phyloP scores from a whole-genome alignment of 2,797 vertebrate genomes.

The Diplodus puntazzo region DNA sequence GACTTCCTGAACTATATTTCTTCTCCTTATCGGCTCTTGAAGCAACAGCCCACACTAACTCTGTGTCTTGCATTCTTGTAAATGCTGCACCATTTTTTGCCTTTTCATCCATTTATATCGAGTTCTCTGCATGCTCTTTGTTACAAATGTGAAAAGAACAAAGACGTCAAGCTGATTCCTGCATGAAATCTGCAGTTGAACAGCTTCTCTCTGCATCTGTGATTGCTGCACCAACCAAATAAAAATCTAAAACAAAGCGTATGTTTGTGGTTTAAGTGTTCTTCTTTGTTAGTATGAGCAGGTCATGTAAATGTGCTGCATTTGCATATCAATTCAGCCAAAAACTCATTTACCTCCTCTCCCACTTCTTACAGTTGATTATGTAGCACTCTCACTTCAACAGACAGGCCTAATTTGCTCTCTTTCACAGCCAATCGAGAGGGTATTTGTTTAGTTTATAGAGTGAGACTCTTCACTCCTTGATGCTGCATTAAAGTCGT shows the following conservation, averaged over 20 bases:
- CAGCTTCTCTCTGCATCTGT: constrained; percentile 8
- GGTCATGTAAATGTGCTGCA: constrained; percentile 51
- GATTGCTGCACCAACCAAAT: constrained; percentile 8
- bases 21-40: too few species aligned
- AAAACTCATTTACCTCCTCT: constrained; percentile 59
- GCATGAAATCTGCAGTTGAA: neutral
- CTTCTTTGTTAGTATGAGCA: constrained; percentile 39
- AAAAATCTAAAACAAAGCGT: constrained; percentile 44
- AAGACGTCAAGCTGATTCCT: neutral
- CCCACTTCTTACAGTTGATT: constrained; percentile 70
- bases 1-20: too few species aligned
- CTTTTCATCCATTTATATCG: neutral
- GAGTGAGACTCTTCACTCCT: constrained; percentile 32
- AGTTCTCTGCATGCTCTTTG: neutral
- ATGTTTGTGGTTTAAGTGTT: constrained; percentile 58
- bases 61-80: neutral
- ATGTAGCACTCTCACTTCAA: constrained; percentile 65
- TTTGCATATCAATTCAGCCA: constrained; percentile 74
- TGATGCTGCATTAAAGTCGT: constrained; percentile 39
- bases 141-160: neutral
- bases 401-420: constrained; percentile 68
- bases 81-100: neutral
- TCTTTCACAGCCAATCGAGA: constrained; percentile 64
- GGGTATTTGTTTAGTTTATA: constrained; percentile 61
- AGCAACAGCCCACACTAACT: too few species aligned